Base-by-base conservation (phyloP, 2,113 vertebrate species). In the Zapornia atra region DNA sequence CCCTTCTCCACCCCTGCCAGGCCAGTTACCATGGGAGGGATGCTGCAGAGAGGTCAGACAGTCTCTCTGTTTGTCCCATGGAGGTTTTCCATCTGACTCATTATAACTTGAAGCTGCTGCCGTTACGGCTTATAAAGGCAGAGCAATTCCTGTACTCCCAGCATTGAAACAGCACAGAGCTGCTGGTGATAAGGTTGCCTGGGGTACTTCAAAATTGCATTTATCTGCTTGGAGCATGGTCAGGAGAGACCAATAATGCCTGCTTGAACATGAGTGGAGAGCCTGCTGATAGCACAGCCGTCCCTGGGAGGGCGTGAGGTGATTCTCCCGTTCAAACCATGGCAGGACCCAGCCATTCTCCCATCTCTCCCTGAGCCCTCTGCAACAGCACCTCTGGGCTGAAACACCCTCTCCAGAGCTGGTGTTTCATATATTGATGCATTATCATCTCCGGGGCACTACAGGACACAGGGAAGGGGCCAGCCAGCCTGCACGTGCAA, bases 351-450 rank as follows among this genome's bases (percentile, higher is more conserved):
- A 51, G 24, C 20, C 36, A 33, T 53, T 59, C 72, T 63, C 57
- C 31, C 31, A 28, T 15, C 34, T 34, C n/a, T 40, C 34, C 61
- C 36, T 4, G 12, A 68, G 13, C 28, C 22, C 42, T 53, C 42
- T 38, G 56, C 36, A 85, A 44, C 2, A 6, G 19, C 20, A 38
- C 3, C 24, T 64, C 5, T 0, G 1, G 33, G 29, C 28, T 81
- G 54, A 69, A 80, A 50, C 3, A 12, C 40, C 48, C 31, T 22
- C 22, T 63, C 10, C 0, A 0, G 36, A 46, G 63, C 8, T 26
- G 7, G 15, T 2, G 0, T 34, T 82, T 65, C 38, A 6, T 28
- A 50, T 44, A 14, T 77, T 60, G 40, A 40, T 0, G 0, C 6
- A 6, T 40, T 54, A 4, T 16, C 15, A 5, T 14, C 36, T 15